These are phyloP conservation scores for Sphaeridia pumilis DNA, from an alignment of 2,888 invertebrate species.

Conservation along the genomic window DNA sequence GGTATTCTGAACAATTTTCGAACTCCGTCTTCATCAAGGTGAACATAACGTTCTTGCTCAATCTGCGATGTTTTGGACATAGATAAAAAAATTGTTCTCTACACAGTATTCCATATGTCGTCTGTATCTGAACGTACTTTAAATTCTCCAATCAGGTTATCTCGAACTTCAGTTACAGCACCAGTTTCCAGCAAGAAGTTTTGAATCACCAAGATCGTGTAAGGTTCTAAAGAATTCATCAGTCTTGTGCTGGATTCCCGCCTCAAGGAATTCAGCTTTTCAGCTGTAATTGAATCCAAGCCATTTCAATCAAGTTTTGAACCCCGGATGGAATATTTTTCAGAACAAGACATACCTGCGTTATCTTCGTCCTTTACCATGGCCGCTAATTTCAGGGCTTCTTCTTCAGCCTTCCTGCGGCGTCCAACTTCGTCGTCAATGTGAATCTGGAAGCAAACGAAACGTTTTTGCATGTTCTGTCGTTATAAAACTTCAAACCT, in stretches of 20 bases:
- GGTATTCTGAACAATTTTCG: constrained; percentile 31
- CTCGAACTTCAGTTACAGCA: constrained; percentile 33
- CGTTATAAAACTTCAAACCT: neutral
- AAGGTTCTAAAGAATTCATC: constrained; percentile 21
- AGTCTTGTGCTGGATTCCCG: constrained; percentile 26
- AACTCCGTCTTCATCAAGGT: constrained; percentile 25
- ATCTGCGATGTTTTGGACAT: constrained; percentile 21
- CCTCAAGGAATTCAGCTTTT: constrained; percentile 16
- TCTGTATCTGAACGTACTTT: no score
- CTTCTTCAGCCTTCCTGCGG: constrained; percentile 26
- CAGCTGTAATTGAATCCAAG: constrained; percentile 2
- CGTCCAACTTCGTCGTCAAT: constrained; percentile 29
- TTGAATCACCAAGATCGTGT: constrained; percentile 29
- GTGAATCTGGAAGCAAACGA: constrained; percentile 20
- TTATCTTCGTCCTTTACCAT: constrained; percentile 22
- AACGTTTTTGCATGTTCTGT: neutral
- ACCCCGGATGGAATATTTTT: neutral
- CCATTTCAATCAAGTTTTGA: neutral
- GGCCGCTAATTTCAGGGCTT: constrained; percentile 21
- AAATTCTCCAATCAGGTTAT: constrained; percentile 27
- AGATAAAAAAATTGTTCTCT: neutral
- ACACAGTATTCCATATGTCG: no score
- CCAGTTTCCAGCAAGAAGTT: constrained; percentile 34
- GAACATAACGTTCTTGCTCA: constrained; percentile 29
- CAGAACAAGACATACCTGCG: constrained; percentile 5